Evolutionary conservation across 2,797 vertebrate species (phyloP).

Genomic region (Enteromius thamalakanensis): DNA sequence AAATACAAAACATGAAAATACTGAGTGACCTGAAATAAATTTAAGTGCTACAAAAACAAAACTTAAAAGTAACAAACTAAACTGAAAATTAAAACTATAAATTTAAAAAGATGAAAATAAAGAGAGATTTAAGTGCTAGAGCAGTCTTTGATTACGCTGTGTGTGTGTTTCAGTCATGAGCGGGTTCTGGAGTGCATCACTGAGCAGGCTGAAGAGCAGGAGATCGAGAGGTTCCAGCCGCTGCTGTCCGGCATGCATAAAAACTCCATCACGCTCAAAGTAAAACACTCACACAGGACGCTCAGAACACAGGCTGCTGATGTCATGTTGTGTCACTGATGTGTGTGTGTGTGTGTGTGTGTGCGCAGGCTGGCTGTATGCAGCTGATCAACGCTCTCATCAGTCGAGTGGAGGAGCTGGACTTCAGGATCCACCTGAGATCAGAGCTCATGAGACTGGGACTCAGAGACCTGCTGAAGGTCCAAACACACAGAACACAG

Average conservation of each 20-base stretch:
- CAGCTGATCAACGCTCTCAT: slow-evolving; percentile 92
- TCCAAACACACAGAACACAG: slow-evolving; percentile 59
- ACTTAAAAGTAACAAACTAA: neutral
- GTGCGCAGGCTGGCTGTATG: slow-evolving; percentile 80
- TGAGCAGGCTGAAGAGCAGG: slow-evolving; percentile 85
- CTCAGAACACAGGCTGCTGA: neutral
- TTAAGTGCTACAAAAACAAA: neutral
- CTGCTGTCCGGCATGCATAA: slow-evolving; percentile 84
- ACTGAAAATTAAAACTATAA: neutral
- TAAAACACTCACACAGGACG: slow-evolving; percentile 50
- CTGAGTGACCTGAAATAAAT: neutral
- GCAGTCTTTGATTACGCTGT: neutral
- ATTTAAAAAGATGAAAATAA: neutral
- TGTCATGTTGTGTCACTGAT: neutral
- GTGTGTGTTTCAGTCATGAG: slow-evolving; percentile 79
- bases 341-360: slow-evolving; percentile 15
- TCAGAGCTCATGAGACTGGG: slow-evolving; percentile 89
- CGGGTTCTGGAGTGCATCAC: slow-evolving; percentile 90
- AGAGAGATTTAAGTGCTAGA: neutral
- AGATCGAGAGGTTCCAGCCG: slow-evolving; percentile 89
- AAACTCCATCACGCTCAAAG: slow-evolving; percentile 82
- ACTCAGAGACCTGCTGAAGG: slow-evolving; percentile 80
- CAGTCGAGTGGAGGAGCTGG: slow-evolving; percentile 88
- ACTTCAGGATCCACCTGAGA: slow-evolving; percentile 92
- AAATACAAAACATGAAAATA: neutral